Evolutionary conservation across 2,797 vertebrate species (phyloP), one percentile per base, ranked within the genome.

Genomic region (Schizopygopsis pylzovi): DNA sequence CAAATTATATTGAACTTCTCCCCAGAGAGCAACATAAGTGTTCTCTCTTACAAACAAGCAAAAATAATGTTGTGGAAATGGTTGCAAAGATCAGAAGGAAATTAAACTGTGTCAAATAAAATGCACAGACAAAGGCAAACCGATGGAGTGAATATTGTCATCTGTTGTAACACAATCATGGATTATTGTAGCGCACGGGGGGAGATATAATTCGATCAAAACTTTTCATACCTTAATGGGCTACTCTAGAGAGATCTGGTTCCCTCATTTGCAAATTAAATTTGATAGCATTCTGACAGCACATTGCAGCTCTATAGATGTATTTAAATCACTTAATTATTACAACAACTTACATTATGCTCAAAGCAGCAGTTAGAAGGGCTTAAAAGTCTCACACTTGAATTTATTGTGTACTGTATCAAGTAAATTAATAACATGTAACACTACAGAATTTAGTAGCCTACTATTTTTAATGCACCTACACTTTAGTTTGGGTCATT

Each of bases 1-100:
- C 93, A 87, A 95, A 95, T 95, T 93, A 95, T 95, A 95, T 95
- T 93, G 94, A 95, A 95, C 94, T 94, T 95, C 93, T 94, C 95
- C 95, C 94, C 87, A 89, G 95, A 96, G 95, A 91, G 94, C 76
- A 80, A 92, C 92, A 93, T 93, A 93, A 93, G 94, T 95, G 94
- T 93, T 94, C 93, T 94, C 94, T 92, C 95, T 93, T 93, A 93
- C 94, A 95, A 95, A 95, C 94, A 96, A 92, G 92, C 25, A 85
- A 72, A 91, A 93, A 92, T 92, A 92, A 93, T 92, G 92, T 91
- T 92, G 91, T 89, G 92, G 89, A 94, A 94, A 93, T 94, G 90
- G 94, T 94, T 91, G 88, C 93, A 94, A 93, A 93, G 91, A 95
- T 94, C 92, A 91, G 89, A 92, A 91, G 90, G 91, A 93, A 93